A percentile compares a stretch with the other conserved stretches of the same genome.
Evolutionary conservation across 2,113 vertebrate species (phyloP).

Genomic region (Nettapus auritus): DNA sequence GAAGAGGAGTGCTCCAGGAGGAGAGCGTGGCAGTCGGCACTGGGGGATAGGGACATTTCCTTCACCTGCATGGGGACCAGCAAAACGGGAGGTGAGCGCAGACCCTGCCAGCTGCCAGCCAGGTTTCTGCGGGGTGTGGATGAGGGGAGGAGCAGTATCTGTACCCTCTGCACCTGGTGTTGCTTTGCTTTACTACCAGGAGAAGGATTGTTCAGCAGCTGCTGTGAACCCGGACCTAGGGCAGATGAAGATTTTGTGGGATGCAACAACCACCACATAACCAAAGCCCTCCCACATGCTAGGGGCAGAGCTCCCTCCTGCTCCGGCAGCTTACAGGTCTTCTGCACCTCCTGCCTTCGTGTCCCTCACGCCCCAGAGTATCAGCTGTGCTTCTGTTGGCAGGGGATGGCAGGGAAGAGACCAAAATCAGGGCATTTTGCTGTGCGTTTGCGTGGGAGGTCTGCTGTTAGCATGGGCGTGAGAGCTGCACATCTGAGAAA

Average conservation of each 20-base stretch:
- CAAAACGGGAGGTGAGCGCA: neutral
- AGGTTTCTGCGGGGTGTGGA: neutral
- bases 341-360: neutral
- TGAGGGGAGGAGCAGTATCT: neutral
- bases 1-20: neutral
- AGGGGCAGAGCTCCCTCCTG: neutral
- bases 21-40: neutral
- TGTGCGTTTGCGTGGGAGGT: neutral
- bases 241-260: neutral
- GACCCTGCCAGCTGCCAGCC: neutral
- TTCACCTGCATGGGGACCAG: neutral
- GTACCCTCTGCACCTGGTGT: neutral
- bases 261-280: neutral
- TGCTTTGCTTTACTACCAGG: neutral
- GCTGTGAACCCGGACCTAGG: neutral
- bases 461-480: neutral
- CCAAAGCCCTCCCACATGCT: neutral
- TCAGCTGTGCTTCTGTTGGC: neutral
- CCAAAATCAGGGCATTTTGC: neutral
- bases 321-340: neutral
- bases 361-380: neutral
- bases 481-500: constrained; percentile 37
- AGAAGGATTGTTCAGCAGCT: neutral
- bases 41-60: neutral
- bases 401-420: neutral